phyloP scores from a whole-genome alignment of 2,888 invertebrate species.

The Therioaphis trifolii region DNA sequence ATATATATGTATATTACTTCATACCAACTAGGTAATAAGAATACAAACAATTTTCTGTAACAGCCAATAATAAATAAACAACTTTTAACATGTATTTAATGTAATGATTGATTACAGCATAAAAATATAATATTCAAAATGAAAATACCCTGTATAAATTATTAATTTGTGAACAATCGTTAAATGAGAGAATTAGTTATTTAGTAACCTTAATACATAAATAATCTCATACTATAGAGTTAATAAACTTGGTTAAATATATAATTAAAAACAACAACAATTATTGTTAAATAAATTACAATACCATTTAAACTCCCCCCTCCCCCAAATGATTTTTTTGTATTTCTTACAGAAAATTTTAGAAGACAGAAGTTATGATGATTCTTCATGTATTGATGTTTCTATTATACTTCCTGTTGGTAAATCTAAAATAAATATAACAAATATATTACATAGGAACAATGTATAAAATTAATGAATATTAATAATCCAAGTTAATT shows the following conservation, averaged over 20 bases:
- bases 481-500: too few species aligned
- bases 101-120: slow-evolving; percentile 3
- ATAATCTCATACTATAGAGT: slow-evolving; percentile 9
- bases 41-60: slow-evolving; percentile 16
- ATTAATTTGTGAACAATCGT: slow-evolving; percentile 47
- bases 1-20: slow-evolving; percentile 35
- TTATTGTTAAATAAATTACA: slow-evolving; percentile 26
- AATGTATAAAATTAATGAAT: too few species aligned
- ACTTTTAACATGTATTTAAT: slow-evolving; percentile 20
- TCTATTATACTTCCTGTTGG: neutral
- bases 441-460: too few species aligned
- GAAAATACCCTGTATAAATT: slow-evolving; percentile 54
- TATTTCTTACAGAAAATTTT: neutral
- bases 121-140: slow-evolving; percentile 25
- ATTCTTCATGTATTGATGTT: slow-evolving; percentile 10
- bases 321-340: neutral
- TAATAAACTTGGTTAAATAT: slow-evolving; percentile 5
- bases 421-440: slow-evolving; percentile 37
- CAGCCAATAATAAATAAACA: slow-evolving; percentile 33
- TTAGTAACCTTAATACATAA: slow-evolving; percentile 3
- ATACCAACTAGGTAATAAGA: slow-evolving; percentile 25
- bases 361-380: neutral
- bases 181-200: slow-evolving; percentile 15
- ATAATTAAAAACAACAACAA: slow-evolving; percentile 20
- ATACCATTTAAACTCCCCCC: neutral